These are phyloP conservation scores for Sakesphorus luctuosus DNA, from an alignment of 2,113 vertebrate genomes.

Conservation along the genomic window DNA sequence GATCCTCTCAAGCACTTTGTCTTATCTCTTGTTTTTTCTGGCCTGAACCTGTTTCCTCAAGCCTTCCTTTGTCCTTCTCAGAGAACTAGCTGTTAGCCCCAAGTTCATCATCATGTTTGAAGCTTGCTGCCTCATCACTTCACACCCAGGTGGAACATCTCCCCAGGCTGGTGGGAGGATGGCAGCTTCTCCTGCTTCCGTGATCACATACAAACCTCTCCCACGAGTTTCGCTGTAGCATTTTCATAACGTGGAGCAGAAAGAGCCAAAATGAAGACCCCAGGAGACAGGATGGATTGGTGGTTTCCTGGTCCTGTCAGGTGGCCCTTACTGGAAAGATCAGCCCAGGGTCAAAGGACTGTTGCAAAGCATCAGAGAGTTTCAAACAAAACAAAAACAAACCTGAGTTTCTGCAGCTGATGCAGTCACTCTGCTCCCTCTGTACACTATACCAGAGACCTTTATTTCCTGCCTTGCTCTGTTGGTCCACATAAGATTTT, in stretches of 20 bases:
- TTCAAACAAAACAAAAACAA: not conserved
- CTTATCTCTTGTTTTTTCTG: not conserved
- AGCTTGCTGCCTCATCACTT: not conserved
- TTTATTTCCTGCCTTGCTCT: not conserved
- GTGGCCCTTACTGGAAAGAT: not conserved
- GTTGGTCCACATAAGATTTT: not conserved
- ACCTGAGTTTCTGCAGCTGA: not conserved
- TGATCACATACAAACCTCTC: accelerated
- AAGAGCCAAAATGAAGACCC: not conserved
- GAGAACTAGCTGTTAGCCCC: not conserved
- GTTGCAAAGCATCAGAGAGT: not conserved
- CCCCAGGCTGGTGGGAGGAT: not conserved
- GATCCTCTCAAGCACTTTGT: not conserved
- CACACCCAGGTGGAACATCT: not conserved
- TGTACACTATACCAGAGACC: accelerated
- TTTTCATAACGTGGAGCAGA: not conserved
- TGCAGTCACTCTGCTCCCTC: not conserved
- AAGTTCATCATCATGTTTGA: not conserved
- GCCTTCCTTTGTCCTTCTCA: not conserved
- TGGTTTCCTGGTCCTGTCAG: not conserved
- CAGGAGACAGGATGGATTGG: not conserved
- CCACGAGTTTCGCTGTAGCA: accelerated
- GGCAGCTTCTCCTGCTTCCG: not conserved
- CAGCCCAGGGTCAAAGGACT: not conserved
- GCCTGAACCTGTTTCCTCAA: not conserved